These are phyloP conservation scores for Amazonetta brasiliensis DNA, from an alignment of 2,797 vertebrate genomes.

Conservation along the genomic window DNA sequence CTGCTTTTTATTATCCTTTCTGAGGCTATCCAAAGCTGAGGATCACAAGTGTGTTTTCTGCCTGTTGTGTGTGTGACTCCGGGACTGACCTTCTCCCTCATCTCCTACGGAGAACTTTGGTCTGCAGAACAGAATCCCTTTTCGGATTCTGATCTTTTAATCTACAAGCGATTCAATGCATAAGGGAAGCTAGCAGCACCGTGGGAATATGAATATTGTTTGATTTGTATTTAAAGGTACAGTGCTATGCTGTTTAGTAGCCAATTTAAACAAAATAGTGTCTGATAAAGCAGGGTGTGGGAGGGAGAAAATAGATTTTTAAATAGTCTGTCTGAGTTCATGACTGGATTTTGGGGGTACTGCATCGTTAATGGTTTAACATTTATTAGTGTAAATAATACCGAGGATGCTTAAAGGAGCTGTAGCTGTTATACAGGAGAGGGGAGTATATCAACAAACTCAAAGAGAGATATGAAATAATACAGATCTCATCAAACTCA, in stretches of 20 bases:
- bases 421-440: conserved; percentile 32
- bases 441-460: not conserved
- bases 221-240: conserved; percentile 77
- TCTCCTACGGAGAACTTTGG: conserved; percentile 76
- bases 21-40: conserved; percentile 71
- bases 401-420: conserved; percentile 36
- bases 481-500: not conserved
- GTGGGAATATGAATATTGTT: conserved; percentile 75
- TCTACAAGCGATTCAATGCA: conserved; percentile 65
- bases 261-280: conserved; percentile 45
- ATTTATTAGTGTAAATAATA: conserved; percentile 14
- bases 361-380: conserved; percentile 34
- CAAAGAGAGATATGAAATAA: conserved; percentile 8
- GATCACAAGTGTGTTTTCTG: conserved; percentile 77
- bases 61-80: conserved; percentile 76
- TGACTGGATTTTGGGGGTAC: conserved; percentile 17
- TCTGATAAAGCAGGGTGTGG: conserved; percentile 53
- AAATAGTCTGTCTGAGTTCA: conserved; percentile 38
- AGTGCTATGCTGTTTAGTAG: conserved; percentile 60
- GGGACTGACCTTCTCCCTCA: conserved; percentile 71
- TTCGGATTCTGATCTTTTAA: conserved; percentile 73
- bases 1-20: conserved; percentile 74
- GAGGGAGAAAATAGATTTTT: conserved; percentile 17
- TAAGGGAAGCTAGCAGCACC: conserved; percentile 69
- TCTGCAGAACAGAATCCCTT: conserved; percentile 72